A percentile compares a stretch with the other conserved stretches of the same genome.
These are phyloP conservation scores for Calidris pugnax DNA, from an alignment of 2,113 vertebrate genomes.

Conservation along the genomic window DNA sequence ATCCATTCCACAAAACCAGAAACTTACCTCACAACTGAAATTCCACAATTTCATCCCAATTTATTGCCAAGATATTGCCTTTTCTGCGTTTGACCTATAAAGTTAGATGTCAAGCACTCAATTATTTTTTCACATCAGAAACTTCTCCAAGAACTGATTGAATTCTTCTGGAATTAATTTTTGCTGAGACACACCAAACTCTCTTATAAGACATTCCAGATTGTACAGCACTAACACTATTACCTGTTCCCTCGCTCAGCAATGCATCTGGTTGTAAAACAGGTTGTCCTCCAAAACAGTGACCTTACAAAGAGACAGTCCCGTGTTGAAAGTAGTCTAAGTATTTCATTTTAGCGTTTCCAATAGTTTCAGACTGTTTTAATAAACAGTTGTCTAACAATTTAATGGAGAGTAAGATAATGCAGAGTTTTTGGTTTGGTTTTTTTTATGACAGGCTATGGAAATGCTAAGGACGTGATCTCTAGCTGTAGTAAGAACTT, in stretches of 20 bases:
- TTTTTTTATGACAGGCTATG: not conserved
- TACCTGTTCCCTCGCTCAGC: not conserved
- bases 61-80: constrained; percentile 71
- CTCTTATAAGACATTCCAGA: not conserved
- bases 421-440: not conserved
- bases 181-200: constrained; percentile 34
- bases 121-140: constrained; percentile 74
- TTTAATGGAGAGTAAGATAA: constrained; percentile 11
- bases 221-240: constrained; percentile 27
- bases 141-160: constrained; percentile 68
- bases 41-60: constrained; percentile 66
- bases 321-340: constrained; percentile 7
- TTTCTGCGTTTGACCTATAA: constrained; percentile 71
- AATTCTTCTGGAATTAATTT: constrained; percentile 68
- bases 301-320: not conserved
- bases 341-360: constrained; percentile 54
- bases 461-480: not conserved
- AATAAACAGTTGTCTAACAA: constrained; percentile 15
- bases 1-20: constrained; percentile 34
- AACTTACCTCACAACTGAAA: constrained; percentile 15
- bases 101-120: constrained; percentile 75
- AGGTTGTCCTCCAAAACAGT: constrained; percentile 20
- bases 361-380: not conserved
- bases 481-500: not conserved
- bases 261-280: constrained; percentile 7